Conservation (phyloP, 1,140 invertebrate genomes). For the Brachystomella parvula region DNA sequence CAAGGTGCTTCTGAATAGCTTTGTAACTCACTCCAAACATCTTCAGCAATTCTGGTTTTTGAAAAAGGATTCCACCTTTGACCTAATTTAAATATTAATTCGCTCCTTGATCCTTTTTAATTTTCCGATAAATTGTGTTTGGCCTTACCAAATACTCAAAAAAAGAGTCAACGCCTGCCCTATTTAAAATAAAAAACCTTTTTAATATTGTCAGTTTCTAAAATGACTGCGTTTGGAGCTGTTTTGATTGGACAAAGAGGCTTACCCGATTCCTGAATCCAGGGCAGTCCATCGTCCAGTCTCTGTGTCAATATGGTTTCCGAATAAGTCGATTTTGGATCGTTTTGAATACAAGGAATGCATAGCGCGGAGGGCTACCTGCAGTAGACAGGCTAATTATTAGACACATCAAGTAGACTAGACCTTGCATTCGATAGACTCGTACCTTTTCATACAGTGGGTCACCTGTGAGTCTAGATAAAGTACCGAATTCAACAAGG, state of each 20-base stretch:
- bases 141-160: constrained; percentile 98
- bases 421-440: too few species aligned
- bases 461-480: constrained; percentile 90
- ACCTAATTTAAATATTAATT: too few species aligned
- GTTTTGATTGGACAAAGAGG: neutral
- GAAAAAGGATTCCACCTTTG: constrained; percentile 71
- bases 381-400: constrained; percentile 46
- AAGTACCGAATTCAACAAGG: constrained; percentile 90
- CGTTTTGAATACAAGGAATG: constrained; percentile 72
- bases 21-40: constrained; percentile 78
- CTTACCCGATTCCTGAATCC: constrained; percentile 72
- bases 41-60: constrained; percentile 73
- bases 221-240: too few species aligned
- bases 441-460: constrained; percentile 80
- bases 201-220: too few species aligned
- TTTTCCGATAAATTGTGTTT: too few species aligned
- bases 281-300: constrained; percentile 94
- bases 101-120: too few species aligned
- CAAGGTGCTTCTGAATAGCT: constrained; percentile 77
- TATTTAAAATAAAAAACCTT: constrained; percentile 19
- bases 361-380: constrained; percentile 84
- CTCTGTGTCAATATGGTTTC: constrained; percentile 67
- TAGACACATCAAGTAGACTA: neutral
- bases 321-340: constrained; percentile 71
- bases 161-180: constrained; percentile 88